Evolutionary conservation across 2,113 vertebrate species (phyloP).

Genomic region (Motacilla tschutschensis): DNA sequence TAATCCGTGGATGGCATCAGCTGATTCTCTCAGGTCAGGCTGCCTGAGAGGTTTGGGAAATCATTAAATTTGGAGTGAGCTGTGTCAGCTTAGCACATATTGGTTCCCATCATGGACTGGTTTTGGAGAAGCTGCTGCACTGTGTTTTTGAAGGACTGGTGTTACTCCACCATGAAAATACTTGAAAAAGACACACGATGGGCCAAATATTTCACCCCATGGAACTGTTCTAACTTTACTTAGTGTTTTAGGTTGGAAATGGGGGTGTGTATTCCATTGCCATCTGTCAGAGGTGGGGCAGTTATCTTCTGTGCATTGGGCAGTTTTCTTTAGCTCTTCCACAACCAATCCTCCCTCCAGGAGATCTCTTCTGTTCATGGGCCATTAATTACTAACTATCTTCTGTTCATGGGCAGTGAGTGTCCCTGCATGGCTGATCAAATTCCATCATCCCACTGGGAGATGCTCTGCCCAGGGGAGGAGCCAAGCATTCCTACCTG

Average conservation of each 20-base stretch:
- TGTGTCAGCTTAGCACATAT: not conserved
- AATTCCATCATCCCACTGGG: too few relatives aligned
- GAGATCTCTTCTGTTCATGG: not conserved
- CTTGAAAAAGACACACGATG: fast-evolving
- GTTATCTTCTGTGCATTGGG: not conserved
- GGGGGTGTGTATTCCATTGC: not conserved
- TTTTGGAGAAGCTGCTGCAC: not conserved
- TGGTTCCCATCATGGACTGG: not conserved
- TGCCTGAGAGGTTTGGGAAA: not conserved
- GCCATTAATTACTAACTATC: too few relatives aligned
- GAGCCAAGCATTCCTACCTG: too few relatives aligned
- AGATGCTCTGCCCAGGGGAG: too few relatives aligned
- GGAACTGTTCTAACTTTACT: not conserved
- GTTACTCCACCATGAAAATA: not conserved
- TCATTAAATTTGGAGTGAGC: not conserved
- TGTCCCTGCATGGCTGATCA: too few relatives aligned
- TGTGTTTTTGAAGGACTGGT: not conserved
- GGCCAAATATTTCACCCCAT: not conserved
- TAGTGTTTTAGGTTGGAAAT: not conserved
- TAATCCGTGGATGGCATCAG: not conserved
- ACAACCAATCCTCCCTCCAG: not conserved
- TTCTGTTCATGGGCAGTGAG: too few relatives aligned
- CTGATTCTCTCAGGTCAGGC: not conserved
- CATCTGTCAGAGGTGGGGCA: not conserved
- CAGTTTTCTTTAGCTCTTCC: not conserved